Base-by-base conservation (phyloP, 1,140 invertebrate genomes). In the Calosoma granatense region DNA sequence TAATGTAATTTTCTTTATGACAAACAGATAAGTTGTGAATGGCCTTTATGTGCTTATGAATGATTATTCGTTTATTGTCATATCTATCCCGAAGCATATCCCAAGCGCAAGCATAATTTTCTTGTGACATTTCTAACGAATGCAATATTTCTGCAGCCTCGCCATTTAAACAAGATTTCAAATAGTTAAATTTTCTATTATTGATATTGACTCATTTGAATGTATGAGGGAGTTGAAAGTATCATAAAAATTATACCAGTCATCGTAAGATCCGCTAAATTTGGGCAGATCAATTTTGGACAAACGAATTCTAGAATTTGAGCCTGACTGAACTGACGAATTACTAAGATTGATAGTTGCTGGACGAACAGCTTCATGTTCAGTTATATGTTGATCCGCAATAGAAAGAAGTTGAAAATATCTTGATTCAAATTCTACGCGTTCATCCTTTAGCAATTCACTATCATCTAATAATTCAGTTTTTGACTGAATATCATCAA, bases 21-120 rank as follows among this genome's bases (percentile, higher is more conserved):
- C 68, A 41, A 22, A 41, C 53, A n/a, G 51, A 61, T 53, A 67
- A 60, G 22, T 63, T 53, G 59, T 63, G 66, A 26, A 71, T 56
- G 30, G 61, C 57, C 39, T 67, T 65, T 22, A 72, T 61, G 57
- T 73, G 67, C 15, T 63, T 64, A 26, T 67, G 62, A 15, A 70
- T 59, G 20, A 69, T 68, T 36, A 70, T 22, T 39, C 65, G 20
- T 56, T 66, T 67, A 57, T 71, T 70, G 15, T 73, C 65, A 54
- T 67, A 74, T 17, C 69, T 60, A 20, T 65, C 57, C 43, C 66
- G 65, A 36, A 74, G 60, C 23, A 68, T 36, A 6, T 67, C 57
- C 66, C 67, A 69, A 2, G 69, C 70, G n/a, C 63, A 47, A 4
- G 20, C 21, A 57, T 73, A 73, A 62, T 73, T 74, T 17, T 55